Percentiles rank a stretch among this genome's conserved stretches.
Evolutionary conservation across 1,140 invertebrate genomes (phyloP).

Genomic region (Bicyclus anynana): DNA sequence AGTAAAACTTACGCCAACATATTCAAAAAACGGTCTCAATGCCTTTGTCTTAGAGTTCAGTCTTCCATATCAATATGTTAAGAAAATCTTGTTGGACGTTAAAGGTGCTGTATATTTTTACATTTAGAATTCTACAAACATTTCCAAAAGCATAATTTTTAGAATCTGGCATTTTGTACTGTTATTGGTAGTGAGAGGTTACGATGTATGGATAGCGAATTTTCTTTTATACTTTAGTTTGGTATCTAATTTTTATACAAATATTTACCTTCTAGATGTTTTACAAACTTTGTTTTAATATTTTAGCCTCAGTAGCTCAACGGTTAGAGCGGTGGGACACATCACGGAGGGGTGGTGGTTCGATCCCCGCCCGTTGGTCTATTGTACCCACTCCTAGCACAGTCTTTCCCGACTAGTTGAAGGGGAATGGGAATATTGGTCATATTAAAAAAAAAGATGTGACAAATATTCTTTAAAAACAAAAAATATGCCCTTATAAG

Average conservation of each 20-base stretch:
- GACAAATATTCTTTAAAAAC: no score
- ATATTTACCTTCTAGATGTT: no score
- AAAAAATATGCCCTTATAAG: no score
- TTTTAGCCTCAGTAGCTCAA: no score
- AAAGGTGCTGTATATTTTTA: conserved; percentile 15
- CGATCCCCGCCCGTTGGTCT: no score
- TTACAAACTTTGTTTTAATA: no score
- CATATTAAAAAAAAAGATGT: no score
- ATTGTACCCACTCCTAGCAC: no score
- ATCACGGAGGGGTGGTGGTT: no score
- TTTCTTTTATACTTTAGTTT: conserved; percentile 9
- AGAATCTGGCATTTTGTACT: conserved; percentile 27
- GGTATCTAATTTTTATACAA: background rate
- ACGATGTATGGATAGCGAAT: conserved; percentile 10
- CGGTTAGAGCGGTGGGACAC: no score
- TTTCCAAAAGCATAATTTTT: conserved; percentile 23
- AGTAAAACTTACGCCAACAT: background rate
- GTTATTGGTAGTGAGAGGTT: conserved; percentile 21
- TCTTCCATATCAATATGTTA: background rate
- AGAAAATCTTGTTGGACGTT: background rate
- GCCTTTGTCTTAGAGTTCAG: background rate
- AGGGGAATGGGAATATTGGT: no score
- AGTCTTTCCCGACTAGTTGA: no score
- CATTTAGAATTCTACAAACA: conserved; percentile 30
- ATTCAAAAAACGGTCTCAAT: background rate